Conservation (phyloP, 2,113 vertebrate genomes). For the Camarhynchus parvulus region DNA sequence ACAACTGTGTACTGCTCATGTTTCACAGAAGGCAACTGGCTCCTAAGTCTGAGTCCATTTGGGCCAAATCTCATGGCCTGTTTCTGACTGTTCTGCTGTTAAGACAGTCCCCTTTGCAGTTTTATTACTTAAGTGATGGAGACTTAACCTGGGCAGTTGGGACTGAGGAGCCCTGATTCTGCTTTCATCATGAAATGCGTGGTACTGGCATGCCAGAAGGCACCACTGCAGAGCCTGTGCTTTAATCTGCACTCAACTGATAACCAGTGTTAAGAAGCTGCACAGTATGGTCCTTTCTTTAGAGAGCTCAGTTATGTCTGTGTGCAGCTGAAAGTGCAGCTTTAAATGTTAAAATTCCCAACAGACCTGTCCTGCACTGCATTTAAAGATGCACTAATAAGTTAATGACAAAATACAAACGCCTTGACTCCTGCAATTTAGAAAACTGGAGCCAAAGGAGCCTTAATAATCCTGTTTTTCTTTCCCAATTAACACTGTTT, state of each 20-base stretch:
- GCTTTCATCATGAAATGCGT: fast-evolving
- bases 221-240: not conserved
- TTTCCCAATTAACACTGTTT: conserved; percentile 25
- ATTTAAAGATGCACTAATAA: not conserved
- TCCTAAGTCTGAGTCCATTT: not conserved
- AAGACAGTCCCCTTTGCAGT: not conserved
- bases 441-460: conserved; percentile 2
- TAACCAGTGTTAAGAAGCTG: not conserved
- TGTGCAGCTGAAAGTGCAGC: not conserved
- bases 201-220: not conserved
- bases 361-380: not conserved
- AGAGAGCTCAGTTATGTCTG: not conserved
- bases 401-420: conserved; percentile 37
- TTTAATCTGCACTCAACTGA: not conserved
- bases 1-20: fast-evolving
- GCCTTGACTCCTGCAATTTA: not conserved
- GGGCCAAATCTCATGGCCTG: not conserved
- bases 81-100: not conserved
- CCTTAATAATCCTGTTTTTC: conserved; percentile 34
- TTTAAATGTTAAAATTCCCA: not conserved
- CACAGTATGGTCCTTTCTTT: not conserved
- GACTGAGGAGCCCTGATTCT: not conserved
- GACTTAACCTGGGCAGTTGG: fast-evolving
- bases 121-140: not conserved
- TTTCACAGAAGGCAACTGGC: not conserved